phyloP scores from a whole-genome alignment of 2,888 invertebrate genomes.

The Hyalella azteca region DNA sequence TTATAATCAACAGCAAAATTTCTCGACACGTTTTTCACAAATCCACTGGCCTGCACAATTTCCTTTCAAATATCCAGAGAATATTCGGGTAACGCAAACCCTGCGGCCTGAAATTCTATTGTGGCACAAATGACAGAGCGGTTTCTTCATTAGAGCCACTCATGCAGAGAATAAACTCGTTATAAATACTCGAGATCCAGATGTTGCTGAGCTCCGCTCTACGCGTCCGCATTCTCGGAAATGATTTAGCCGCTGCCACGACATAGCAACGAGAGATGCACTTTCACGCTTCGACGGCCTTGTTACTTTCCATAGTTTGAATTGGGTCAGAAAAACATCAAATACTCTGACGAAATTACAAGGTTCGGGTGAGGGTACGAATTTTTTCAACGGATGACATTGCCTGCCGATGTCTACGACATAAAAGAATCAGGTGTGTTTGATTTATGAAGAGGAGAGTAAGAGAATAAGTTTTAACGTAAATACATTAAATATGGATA shows the following conservation, averaged over 20 bases:
- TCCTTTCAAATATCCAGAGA: neutral
- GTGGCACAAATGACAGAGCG: neutral
- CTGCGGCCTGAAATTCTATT: neutral
- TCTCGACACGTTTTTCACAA: neutral
- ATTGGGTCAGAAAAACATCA: no score
- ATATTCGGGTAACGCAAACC: neutral
- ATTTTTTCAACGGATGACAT: no score
- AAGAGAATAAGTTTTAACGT: no score
- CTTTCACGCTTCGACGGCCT: neutral
- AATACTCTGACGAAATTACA: no score
- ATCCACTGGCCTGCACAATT: neutral
- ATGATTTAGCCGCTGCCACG: neutral
- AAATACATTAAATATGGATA: no score
- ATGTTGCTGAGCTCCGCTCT: slow-evolving; percentile 1
- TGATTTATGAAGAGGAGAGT: no score
- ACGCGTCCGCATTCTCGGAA: neutral
- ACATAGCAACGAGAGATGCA: neutral
- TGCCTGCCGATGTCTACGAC: no score
- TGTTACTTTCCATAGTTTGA: slow-evolving; percentile 4
- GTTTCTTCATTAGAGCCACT: neutral
- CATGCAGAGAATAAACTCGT: slow-evolving; percentile 18
- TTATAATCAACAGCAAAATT: neutral
- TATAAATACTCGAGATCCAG: neutral
- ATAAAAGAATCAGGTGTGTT: no score
- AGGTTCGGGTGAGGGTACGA: no score